Evolutionary conservation across 2,113 vertebrate species (phyloP).

Genomic region (Poecilia latipinna): DNA sequence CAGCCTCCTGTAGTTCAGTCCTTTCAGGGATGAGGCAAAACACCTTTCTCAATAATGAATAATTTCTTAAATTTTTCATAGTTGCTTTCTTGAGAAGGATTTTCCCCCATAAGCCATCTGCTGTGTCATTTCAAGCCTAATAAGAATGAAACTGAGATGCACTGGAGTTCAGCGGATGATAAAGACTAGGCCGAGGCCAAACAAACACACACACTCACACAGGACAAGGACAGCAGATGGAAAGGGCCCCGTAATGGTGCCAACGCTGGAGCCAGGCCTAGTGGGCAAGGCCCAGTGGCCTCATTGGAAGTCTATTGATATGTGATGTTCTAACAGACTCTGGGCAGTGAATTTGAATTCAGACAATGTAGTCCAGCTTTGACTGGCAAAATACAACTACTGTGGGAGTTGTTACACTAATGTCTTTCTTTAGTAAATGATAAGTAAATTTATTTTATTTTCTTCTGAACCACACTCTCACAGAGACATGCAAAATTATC

Average conservation of each 20-base stretch:
- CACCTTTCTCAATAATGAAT: too few species aligned
- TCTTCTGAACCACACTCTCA: slow-evolving; percentile 3
- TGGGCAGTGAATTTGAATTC: slow-evolving; percentile 25
- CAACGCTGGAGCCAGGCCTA: slow-evolving; percentile 52
- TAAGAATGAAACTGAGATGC: slow-evolving; percentile 51
- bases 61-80: slow-evolving; percentile 57
- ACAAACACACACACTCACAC: background rate
- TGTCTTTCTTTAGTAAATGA: slow-evolving; percentile 27
- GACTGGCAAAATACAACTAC: slow-evolving; percentile 21
- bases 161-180: slow-evolving; percentile 55
- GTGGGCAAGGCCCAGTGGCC: slow-evolving; percentile 44
- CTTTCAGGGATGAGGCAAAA: too few species aligned
- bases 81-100: slow-evolving; percentile 43
- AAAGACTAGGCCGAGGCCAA: slow-evolving; percentile 32
- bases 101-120: slow-evolving; percentile 67
- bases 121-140: slow-evolving; percentile 58
- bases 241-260: slow-evolving; percentile 52
- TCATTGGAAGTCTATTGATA: slow-evolving; percentile 59
- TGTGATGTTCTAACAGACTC: slow-evolving; percentile 50
- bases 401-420: slow-evolving; percentile 20
- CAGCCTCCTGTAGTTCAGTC: too few species aligned
- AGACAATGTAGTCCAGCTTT: slow-evolving; percentile 25
- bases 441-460: slow-evolving; percentile 7
- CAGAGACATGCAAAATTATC: background rate
- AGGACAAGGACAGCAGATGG: slow-evolving; percentile 70